Conservation (phyloP, 2,113 vertebrate species). For the Rhinichthys klamathensis region DNA sequence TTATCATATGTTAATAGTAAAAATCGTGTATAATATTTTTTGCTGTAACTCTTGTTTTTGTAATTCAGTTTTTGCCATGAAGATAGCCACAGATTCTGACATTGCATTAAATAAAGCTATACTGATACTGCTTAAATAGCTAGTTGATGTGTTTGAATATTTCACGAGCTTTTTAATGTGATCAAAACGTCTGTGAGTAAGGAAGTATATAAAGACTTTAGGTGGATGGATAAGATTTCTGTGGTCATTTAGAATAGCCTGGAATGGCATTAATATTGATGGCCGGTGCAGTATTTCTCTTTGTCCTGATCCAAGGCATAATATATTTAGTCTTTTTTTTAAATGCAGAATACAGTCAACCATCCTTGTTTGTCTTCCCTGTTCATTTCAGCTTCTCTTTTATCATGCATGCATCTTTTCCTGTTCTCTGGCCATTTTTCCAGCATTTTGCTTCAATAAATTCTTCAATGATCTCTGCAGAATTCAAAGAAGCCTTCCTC, state of each 20-base stretch:
- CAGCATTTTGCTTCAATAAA: slow-evolving; percentile 17
- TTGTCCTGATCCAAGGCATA: slow-evolving; percentile 3
- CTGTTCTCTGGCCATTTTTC: background rate
- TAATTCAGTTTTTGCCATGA: too few relatives aligned
- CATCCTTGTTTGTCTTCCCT: background rate
- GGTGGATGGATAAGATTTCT: slow-evolving; percentile 9
- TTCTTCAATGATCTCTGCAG: slow-evolving; percentile 67
- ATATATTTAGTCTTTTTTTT: background rate
- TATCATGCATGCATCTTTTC: background rate
- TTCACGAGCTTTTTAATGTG: background rate
- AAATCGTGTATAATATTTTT: too few relatives aligned
- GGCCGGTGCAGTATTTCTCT: slow-evolving; percentile 42
- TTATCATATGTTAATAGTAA: too few relatives aligned
- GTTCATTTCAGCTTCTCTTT: background rate
- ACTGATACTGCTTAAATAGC: background rate
- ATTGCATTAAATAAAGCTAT: too few relatives aligned
- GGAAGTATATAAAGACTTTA: background rate
- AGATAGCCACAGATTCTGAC: too few relatives aligned
- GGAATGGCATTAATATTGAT: slow-evolving; percentile 52
- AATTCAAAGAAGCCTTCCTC: slow-evolving; percentile 95
- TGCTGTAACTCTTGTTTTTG: too few relatives aligned
- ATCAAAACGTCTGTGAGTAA: background rate
- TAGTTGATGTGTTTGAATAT: slow-evolving; percentile 6
- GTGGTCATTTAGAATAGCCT: slow-evolving; percentile 29
- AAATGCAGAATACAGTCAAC: background rate